These are phyloP conservation scores for Drosophila grimshawi DNA, from an alignment of 1,140 invertebrate genomes.

Conservation along the genomic window DNA sequence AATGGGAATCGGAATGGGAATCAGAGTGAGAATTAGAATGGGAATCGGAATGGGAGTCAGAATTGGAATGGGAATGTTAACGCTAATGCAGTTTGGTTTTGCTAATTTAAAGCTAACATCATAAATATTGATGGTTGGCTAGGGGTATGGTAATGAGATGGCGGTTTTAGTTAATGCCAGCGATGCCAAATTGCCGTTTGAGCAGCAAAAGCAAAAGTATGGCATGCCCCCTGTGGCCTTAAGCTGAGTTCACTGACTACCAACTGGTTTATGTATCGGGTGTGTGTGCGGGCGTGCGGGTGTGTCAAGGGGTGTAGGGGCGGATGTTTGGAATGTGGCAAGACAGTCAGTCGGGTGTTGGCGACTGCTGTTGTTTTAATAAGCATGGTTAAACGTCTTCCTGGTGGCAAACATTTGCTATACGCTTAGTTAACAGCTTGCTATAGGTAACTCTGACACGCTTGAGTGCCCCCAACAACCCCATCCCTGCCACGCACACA, in stretches of 20 bases:
- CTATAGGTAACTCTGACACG: constrained; percentile 76
- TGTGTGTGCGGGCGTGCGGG: background rate
- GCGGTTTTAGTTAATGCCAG: constrained; percentile 11
- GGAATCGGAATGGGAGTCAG: constrained; percentile 12
- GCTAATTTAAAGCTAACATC: constrained; percentile 82
- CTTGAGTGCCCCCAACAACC: constrained; percentile 59
- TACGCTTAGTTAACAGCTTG: constrained; percentile 80
- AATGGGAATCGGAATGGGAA: constrained; percentile 47
- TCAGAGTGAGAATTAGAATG: constrained; percentile 2
- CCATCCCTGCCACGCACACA: constrained; percentile 43
- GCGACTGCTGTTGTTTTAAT: constrained; percentile 67
- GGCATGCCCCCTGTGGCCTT: constrained; percentile 74
- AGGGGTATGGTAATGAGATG: background rate
- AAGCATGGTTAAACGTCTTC: constrained; percentile 75
- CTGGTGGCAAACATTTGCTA: constrained; percentile 77
- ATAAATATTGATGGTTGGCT: constrained; percentile 69
- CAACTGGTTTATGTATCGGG: constrained; percentile 11
- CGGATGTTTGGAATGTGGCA: background rate
- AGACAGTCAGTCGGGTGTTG: constrained; percentile 13
- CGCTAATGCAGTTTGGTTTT: constrained; percentile 71
- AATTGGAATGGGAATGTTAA: constrained; percentile 58
- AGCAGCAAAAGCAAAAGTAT: constrained; percentile 78
- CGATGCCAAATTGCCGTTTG: constrained; percentile 55
- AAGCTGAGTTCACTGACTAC: constrained; percentile 62
- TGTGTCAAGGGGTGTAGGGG: background rate